These are phyloP conservation scores for Harpegnathos saltator DNA, from an alignment of 1,140 invertebrate species.

Conservation along the genomic window DNA sequence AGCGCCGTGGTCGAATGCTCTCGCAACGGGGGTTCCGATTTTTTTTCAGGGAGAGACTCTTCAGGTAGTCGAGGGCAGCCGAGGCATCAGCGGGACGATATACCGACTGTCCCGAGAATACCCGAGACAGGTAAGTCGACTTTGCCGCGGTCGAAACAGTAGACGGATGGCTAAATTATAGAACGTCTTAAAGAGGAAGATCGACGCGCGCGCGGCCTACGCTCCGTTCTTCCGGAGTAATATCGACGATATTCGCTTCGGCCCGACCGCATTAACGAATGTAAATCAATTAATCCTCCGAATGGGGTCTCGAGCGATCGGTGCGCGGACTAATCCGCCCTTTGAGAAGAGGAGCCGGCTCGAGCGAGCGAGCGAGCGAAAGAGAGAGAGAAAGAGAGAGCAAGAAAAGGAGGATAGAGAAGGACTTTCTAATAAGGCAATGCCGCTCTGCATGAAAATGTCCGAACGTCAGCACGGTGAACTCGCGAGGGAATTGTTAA, in stretches of 20 bases:
- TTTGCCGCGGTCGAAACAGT: not conserved
- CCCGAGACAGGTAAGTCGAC: not conserved
- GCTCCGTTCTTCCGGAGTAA: constrained; percentile 24
- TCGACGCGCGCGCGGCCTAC: not conserved
- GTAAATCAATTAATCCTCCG: constrained; percentile 59
- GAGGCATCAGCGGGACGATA: not conserved
- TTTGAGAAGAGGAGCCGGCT: constrained; percentile 27
- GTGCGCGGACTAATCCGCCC: constrained; percentile 35
- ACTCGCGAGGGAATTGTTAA: not conserved
- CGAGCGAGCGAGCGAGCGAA: not conserved
- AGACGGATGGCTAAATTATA: constrained; percentile 35
- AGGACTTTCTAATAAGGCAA: constrained; percentile 38
- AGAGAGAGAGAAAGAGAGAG: constrained; percentile 11
- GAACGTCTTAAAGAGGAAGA: constrained; percentile 1
- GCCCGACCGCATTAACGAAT: constrained; percentile 47
- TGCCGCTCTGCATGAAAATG: constrained; percentile 14
- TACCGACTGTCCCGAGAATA: not conserved
- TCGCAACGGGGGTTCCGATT: not conserved
- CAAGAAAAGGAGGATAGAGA: constrained; percentile 20
- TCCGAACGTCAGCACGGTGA: not conserved
- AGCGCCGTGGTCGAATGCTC: not conserved
- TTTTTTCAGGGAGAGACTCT: not conserved
- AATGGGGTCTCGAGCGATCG: constrained; percentile 29
- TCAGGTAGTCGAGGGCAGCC: not conserved
- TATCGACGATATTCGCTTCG: constrained; percentile 43